Evolutionary conservation across 2,888 invertebrate species (phyloP), one percentile per base, ranked within the genome.

Genomic region (Agonopterix arenella): DNA sequence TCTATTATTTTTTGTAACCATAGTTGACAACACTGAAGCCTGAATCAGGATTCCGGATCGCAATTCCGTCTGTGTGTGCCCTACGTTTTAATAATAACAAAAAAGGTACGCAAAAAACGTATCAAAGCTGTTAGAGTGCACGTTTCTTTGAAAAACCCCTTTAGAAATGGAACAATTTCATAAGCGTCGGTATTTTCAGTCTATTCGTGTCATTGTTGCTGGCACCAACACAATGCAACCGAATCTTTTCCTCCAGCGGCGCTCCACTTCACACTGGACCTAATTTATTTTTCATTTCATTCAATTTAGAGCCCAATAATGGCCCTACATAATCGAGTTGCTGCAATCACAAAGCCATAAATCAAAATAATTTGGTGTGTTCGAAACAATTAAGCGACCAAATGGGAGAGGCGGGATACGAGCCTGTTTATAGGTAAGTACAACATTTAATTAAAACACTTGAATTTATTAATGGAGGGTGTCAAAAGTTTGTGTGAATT

Each of bases 301-400:
- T 83, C 83, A 84, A 86, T 88, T 84, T 78, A 79, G 70, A 64
- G 69, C 59, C 66, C 73, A 71, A 71, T 70, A 71, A 78, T 74
- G 74, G 71, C 70, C 76, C 76, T 73, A 72, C 73, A 70, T 80
- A 85, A 88, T 85, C 85, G 81, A 86, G 74, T 86, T 84, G 83
- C 73, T 76, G 73, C 88, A 86, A 88, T 89, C 84, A 84, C 77
- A 81, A 83, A 76, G 79, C 79, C 58, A 86, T 86, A 86, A 89
- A 89, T 89, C 89, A 89, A 86, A 86, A 85, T 85, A 83, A 86
- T 84, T 80, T 73, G 75, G 72, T 76, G 77, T 70, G 75, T 71
- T 80, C 64, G 70, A 73, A 83, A 82, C 84, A 85, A 85, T 84
- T 84, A 83, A 73, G 74, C 66, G 63, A 55, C 68, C 68, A 74